Base-by-base conservation (phyloP, 1,140 invertebrate species). In the Vanessa atalanta region DNA sequence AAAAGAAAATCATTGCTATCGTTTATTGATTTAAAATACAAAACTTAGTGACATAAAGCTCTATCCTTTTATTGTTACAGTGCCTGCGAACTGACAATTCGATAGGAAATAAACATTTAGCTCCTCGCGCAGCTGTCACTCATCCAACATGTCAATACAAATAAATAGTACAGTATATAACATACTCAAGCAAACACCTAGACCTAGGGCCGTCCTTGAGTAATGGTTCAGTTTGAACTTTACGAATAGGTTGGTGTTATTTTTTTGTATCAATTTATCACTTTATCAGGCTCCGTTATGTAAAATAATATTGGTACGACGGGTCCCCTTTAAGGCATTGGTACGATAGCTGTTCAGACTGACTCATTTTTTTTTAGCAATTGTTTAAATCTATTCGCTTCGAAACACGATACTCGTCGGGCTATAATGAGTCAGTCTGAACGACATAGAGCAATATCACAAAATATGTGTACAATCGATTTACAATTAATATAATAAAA, bases 1-100 rank as follows among this genome's bases (percentile, higher is more conserved):
- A 78, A 67, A 81, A 57, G 23, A 20, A 73, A 73, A 75, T 91
- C 88, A 87, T 91, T 91, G 89, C 90, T 92, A 92, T 92, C 89
- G 88, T 92, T 92, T 92, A 92, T 92, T 92, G 88, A 91, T 93
- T 93, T 93, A 93, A 93, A 93, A 93, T 93, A 93, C 89, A 91
- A 93, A 93, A 93, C 89, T 93, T 93, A 91, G 89, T 91, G 89
- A 91, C 89, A 91, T 91, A 91, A 92, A 93, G 91, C 91, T 93
- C 88, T 91, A 93, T 93, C 89, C 86, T 91, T 93, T 93, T 93
- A 93, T 91, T 93, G 91, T 93, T 91, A 91, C 91, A 91, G 89
- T 93, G 90, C 90, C 90, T 86, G 89, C 88, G 88, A 91, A 93
- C 90, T 90, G 90, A 90, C 90, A 93, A 93, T 93, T 88, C 87